Conservation (phyloP, 2,113 vertebrate species). For the Phodopus roborovskii region DNA sequence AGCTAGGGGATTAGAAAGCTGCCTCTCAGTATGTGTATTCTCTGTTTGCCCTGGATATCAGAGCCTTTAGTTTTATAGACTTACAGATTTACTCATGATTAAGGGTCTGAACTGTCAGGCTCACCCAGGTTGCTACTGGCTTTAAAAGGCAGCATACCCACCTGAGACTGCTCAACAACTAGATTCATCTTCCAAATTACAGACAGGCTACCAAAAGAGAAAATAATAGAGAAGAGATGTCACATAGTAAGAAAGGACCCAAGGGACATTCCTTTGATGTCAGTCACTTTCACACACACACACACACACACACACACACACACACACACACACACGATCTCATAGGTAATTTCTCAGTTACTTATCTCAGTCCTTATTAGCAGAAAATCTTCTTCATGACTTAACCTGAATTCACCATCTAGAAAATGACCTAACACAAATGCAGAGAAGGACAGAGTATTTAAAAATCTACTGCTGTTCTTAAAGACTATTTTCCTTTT, state of each 20-base stretch:
- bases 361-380: not conserved
- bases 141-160: not conserved
- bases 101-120: not conserved
- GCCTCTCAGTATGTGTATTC: no score
- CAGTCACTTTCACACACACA: slow-evolving; percentile 1
- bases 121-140: not conserved
- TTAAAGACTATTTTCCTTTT: slow-evolving; percentile 25
- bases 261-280: not conserved
- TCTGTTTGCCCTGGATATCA: not conserved
- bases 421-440: not conserved
- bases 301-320: no score
- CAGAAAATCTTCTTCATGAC: not conserved
- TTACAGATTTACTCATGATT: not conserved
- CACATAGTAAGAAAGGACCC: not conserved
- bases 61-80: not conserved
- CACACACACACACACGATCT: slow-evolving; percentile 6
- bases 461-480: not conserved
- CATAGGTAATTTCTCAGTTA: not conserved
- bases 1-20: not conserved
- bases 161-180: not conserved
- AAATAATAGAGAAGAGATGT: slow-evolving; percentile 15
- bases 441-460: not conserved
- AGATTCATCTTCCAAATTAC: slow-evolving; percentile 39
- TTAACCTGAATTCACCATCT: not conserved
- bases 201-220: not conserved